Evolutionary conservation across 2,113 vertebrate genomes (phyloP).

Genomic region (Trichechus manatus): DNA sequence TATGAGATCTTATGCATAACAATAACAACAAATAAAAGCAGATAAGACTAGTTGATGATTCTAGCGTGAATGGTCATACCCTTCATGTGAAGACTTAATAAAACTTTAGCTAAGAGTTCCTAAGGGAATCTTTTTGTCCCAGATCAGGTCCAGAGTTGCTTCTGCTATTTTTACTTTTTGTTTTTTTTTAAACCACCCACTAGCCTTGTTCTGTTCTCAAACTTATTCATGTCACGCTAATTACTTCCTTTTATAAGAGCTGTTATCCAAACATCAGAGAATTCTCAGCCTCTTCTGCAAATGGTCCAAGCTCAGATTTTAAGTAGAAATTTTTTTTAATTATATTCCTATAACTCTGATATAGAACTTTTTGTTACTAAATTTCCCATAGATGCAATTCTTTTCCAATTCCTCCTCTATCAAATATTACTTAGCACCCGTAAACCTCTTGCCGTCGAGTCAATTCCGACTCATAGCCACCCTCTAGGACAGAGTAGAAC

Average conservation of each 20-base stretch:
- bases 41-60: neutral
- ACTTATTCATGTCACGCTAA: constrained; percentile 73
- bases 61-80: neutral
- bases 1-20: neutral
- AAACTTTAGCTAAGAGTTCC: neutral
- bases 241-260: constrained; percentile 74
- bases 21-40: neutral
- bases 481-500: too few species aligned
- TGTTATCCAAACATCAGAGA: constrained; percentile 41
- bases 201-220: constrained; percentile 79
- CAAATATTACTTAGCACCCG: neutral
- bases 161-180: constrained; percentile 70
- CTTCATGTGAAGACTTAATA: neutral
- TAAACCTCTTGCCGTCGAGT: too few species aligned
- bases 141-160: constrained; percentile 62
- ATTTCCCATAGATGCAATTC: neutral
- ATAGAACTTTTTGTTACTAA: neutral
- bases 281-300: neutral
- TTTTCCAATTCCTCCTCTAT: neutral
- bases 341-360: neutral
- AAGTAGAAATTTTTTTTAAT: neutral
- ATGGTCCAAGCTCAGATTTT: neutral
- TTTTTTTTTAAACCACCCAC: constrained; percentile 63
- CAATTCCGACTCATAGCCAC: too few species aligned
- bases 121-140: neutral